phyloP scores from a whole-genome alignment of 2,113 vertebrate species.

The Bubo scandiacus region DNA sequence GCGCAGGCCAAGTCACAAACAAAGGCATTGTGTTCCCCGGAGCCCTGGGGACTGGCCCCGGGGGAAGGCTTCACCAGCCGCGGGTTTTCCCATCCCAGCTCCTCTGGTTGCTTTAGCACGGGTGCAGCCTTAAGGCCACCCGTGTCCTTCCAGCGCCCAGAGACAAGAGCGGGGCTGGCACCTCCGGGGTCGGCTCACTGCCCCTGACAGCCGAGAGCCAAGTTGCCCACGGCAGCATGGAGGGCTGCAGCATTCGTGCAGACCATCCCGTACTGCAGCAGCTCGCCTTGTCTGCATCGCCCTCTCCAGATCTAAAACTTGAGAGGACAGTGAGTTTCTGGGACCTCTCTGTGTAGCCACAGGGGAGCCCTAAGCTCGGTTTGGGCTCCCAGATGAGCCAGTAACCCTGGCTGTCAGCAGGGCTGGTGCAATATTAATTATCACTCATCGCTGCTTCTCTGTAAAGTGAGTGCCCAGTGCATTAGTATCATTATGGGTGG shows the following conservation, averaged over 20 bases:
- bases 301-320: rapidly evolving
- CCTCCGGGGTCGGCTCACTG: not conserved
- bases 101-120: not conserved
- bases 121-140: not conserved
- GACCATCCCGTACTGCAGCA: not conserved
- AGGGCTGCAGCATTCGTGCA: not conserved
- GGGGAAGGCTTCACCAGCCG: not conserved
- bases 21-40: constrained; percentile 24
- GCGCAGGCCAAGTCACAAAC: not conserved
- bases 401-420: not conserved
- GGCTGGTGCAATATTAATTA: not conserved
- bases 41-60: not conserved
- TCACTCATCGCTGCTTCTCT: not conserved
- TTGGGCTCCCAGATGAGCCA: not conserved
- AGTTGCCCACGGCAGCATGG: rapidly evolving
- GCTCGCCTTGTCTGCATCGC: rapidly evolving
- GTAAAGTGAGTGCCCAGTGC: not conserved
- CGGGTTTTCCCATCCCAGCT: not conserved
- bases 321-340: not conserved
- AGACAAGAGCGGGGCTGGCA: rapidly evolving
- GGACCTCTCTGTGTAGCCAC: not conserved
- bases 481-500: not conserved
- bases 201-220: not conserved
- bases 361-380: not conserved
- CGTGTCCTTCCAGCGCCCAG: rapidly evolving